phyloP scores from a whole-genome alignment of 2,888 invertebrate species.

The Aphodius granarius region DNA sequence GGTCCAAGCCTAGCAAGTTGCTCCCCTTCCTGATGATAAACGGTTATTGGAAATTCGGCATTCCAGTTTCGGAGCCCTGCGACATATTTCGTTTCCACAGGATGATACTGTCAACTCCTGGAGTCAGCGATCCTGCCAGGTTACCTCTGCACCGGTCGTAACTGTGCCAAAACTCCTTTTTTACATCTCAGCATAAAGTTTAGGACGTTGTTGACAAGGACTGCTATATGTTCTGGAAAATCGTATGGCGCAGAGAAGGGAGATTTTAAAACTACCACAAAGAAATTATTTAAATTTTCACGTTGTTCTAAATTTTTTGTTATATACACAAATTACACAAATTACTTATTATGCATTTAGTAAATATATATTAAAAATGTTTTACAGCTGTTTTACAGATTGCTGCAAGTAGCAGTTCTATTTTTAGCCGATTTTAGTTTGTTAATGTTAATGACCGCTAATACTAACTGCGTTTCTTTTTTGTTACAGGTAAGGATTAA shows the following conservation, averaged over 20 bases:
- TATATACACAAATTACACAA: no score
- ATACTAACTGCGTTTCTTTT: no score
- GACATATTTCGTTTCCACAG: neutral
- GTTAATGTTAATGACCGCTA: no score
- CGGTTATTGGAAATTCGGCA: neutral
- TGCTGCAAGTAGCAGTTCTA: no score
- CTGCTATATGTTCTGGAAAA: neutral
- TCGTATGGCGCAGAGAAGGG: neutral
- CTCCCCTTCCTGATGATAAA: neutral
- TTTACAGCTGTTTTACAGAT: no score
- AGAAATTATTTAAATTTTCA: neutral
- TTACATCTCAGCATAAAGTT: neutral
- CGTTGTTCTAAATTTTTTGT: no score
- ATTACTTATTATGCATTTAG: no score
- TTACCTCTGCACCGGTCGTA: neutral
- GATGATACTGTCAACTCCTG: neutral
- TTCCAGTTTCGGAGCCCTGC: neutral
- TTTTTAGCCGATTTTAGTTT: no score
- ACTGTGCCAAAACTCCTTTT: neutral
- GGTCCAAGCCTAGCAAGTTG: neutral
- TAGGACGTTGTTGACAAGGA: neutral
- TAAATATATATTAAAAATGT: no score
- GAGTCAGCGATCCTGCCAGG: neutral
- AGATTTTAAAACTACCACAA: neutral
- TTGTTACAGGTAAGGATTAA: no score